Evolutionary conservation across 1,140 invertebrate species (phyloP).

Genomic region (Diploscapter pachys): DNA sequence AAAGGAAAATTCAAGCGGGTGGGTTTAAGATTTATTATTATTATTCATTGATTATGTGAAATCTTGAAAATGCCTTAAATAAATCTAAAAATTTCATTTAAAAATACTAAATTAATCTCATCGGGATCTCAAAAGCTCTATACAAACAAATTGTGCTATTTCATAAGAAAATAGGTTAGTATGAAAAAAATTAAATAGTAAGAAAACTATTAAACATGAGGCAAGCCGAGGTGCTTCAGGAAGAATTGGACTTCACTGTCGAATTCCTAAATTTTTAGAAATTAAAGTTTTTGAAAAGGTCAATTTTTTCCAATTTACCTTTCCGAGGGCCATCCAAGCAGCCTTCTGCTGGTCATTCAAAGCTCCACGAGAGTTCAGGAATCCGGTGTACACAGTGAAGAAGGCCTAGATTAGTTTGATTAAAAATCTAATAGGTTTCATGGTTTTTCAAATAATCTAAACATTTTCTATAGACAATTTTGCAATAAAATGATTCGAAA

Average conservation of each 20-base stretch:
- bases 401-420: conserved; percentile 28
- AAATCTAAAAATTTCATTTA: neutral
- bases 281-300: neutral
- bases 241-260: conserved; percentile 36
- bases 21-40: no score
- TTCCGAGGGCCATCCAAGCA: conserved; percentile 40
- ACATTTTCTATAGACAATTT: no score
- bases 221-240: conserved; percentile 30
- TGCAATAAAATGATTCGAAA: no score
- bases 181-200: neutral
- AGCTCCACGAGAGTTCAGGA: conserved; percentile 24
- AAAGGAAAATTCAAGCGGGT: no score
- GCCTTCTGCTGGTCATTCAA: conserved; percentile 33
- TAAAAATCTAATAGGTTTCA: no score
- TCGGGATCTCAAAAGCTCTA: neutral
- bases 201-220: conserved; percentile 20
- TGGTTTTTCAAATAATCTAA: no score
- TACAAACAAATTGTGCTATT: neutral
- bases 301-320: conserved; percentile 8
- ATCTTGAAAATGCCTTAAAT: neutral
- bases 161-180: neutral
- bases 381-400: conserved; percentile 41
- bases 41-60: neutral
- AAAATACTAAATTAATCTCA: neutral
- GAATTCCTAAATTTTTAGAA: conserved; percentile 18